Percentiles rank a stretch among this genome's conserved stretches.
Evolutionary conservation across 2,888 invertebrate genomes (phyloP).

Genomic region (Cephus rjabovi): DNA sequence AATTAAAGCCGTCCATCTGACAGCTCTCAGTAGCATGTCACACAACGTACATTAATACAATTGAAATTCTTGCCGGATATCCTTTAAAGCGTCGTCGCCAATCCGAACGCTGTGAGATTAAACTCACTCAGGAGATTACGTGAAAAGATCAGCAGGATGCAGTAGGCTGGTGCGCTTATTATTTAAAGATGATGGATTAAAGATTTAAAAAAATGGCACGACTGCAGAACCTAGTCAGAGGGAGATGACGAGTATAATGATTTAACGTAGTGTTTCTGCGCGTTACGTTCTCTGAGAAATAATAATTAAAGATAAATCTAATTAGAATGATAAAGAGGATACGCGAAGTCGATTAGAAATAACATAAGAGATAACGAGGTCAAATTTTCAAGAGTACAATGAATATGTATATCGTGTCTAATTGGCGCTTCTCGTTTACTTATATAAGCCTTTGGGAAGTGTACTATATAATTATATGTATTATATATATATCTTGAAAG

Average conservation of each 20-base stretch:
- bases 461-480: neutral
- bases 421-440: neutral
- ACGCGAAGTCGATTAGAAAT: neutral
- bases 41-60: neutral
- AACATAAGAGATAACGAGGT: neutral
- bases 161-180: neutral
- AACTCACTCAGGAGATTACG: neutral
- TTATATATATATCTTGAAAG: neutral
- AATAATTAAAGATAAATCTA: neutral
- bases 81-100: neutral
- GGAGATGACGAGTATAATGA: neutral
- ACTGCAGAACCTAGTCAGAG: neutral
- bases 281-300: neutral
- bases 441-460: neutral
- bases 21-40: neutral
- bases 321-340: neutral
- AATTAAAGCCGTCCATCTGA: neutral
- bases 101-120: neutral
- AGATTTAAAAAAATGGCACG: neutral
- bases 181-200: neutral
- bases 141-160: neutral
- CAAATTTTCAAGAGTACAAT: neutral
- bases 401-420: neutral
- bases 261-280: neutral
- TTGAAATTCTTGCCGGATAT: neutral